Evolutionary conservation across 2,797 vertebrate species (phyloP), one percentile per base, ranked within the genome.

Genomic region (Karalla daura): DNA sequence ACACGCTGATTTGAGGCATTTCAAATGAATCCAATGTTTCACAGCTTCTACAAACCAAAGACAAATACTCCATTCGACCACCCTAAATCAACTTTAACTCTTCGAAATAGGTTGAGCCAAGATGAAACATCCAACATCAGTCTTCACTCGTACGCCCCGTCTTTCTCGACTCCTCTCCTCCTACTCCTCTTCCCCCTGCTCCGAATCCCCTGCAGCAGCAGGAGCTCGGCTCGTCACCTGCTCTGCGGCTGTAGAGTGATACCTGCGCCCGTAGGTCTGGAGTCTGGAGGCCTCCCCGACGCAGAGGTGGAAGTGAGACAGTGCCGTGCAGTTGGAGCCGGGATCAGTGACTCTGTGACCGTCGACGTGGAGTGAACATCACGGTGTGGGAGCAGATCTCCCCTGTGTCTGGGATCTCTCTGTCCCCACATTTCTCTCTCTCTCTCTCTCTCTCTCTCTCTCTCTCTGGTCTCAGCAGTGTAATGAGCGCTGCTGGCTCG

Each of bases 291-390:
- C 49, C 76, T 62, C 64, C 62, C 15, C 69, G 60, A 54, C 61
- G 59, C 66, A 52, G 54, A n/a, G 43, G 70, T 39, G 53, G 44
- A 59, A 74, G 43, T 17, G 27, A 13, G 53, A 49, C 2, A 51
- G 28, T 3, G 6, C 24, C 54, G 23, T 2, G 24, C 70, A 78
- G 81, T 70, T 60, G 73, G 76, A 76, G 84, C 80, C 81, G 67
- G 84, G 76, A 78, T 89, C 75, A 77, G 53, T 75, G 74, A 70
- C 70, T 87, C 84, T 64, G 58, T 64, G 73, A 80, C 83, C 83
- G 80, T 67, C 61, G 72, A 66, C 52, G n/a, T 55, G 63, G 54
- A 81, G 56, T 41, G 72, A 83, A 70, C 83, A 73, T 75, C 63
- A 60, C 27, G 74, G 62, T 80, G 83, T 63, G 74, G 85, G 86